Base-by-base conservation (phyloP, 1,140 invertebrate genomes). In the Aphaenogaster rudis region DNA sequence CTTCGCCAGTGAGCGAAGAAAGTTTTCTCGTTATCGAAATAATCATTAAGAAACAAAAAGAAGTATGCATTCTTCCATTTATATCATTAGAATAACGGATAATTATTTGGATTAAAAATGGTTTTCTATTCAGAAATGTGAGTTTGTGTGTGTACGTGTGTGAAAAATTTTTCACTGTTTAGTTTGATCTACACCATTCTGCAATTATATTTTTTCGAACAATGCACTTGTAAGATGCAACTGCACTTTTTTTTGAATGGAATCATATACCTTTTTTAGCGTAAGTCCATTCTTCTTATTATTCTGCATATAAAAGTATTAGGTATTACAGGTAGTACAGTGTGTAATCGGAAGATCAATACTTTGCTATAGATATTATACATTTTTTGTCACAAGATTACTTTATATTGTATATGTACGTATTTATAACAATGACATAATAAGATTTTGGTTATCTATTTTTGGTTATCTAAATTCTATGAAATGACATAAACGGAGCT, bases 11-110 rank as follows among this genome's bases (percentile, higher is more conserved):
- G 15, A 84, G 28, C 17, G 28, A 11, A 74, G 8, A 74, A 82
- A 84, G 69, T 76, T 74, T 74, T 48, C 69, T 84, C 69, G 69
- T 82, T 84, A 84, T 74, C 80, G 33, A 61, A 72, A 82, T 74
- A 84, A 84, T 84, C 45, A 13, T 1, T 21, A 74, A 84, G 13
- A 81, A 82, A 39, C 3, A 28, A 36, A 54, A 57, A 82, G 0
- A 45, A 11, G 6, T 28, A 28, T 1, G 28, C 39, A 48, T 21
- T 63, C 33, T 36, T 50, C 54, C 42, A 45, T 45, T 7, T 67
- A 1, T 66, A 57, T 45, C 28, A 9, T 82, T 45, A 61, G 3
- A 42, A 81, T 42, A 69, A 36, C 13, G 8, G 45, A 81, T 66
- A 80, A 80, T 28, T 69, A 57, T 45, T 42, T 15, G 39, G 1